These are phyloP conservation scores for Colletes latitarsis DNA, from an alignment of 1,140 invertebrate species.

Conservation along the genomic window DNA sequence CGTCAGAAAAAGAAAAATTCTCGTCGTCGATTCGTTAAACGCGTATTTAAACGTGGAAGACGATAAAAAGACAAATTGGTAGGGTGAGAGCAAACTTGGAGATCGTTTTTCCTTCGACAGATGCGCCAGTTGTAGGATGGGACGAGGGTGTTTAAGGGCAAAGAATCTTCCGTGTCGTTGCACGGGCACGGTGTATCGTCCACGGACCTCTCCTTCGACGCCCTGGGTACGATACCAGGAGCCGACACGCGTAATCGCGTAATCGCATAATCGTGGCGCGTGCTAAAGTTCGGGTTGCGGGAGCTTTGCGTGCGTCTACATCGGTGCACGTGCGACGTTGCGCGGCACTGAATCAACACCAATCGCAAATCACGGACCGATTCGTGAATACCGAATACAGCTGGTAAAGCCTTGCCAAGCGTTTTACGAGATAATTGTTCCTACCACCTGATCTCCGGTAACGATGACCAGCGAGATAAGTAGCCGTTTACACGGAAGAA, in stretches of 20 bases:
- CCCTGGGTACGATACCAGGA: constrained; percentile 54
- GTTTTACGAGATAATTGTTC: constrained; percentile 63
- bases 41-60: no score
- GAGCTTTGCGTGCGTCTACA: constrained; percentile 77
- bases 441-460: constrained; percentile 41
- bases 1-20: no score
- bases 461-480: neutral
- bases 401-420: constrained; percentile 38
- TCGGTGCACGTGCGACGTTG: constrained; percentile 60
- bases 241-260: constrained; percentile 81
- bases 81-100: neutral
- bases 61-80: no score
- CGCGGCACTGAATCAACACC: constrained; percentile 75
- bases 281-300: constrained; percentile 79
- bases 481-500: neutral
- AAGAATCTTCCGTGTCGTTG: constrained; percentile 67
- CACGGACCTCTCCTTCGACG: constrained; percentile 50
- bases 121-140: constrained; percentile 39
- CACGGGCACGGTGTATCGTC: constrained; percentile 38
- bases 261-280: constrained; percentile 81
- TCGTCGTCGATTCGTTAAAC: no score
- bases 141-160: constrained; percentile 9
- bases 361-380: constrained; percentile 65
- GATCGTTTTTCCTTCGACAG: constrained; percentile 18
- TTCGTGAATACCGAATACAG: constrained; percentile 56